phyloP scores from a whole-genome alignment of 2,888 invertebrate genomes.

The Thymelicus acteon region DNA sequence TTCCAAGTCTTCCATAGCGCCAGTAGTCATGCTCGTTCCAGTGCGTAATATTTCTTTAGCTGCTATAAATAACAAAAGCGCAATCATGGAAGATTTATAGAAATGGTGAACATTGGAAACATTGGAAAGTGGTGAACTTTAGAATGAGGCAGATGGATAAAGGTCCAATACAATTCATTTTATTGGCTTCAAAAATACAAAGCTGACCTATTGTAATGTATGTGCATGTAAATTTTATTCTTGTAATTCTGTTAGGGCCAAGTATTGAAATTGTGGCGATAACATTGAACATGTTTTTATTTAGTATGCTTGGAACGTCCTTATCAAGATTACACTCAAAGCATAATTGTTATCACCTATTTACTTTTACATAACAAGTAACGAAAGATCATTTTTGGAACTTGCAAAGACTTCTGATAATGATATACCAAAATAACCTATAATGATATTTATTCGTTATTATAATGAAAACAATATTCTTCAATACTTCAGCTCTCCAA shows the following conservation, averaged over 20 bases:
- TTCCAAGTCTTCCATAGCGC: conserved; percentile 45
- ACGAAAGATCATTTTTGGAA: background rate
- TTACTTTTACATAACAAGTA: background rate
- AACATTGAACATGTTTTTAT: background rate
- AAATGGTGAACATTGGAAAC: conserved; percentile 24
- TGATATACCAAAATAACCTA: background rate
- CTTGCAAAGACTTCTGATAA: too few species aligned
- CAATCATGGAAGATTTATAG: conserved; percentile 52
- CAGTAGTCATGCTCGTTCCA: conserved; percentile 30
- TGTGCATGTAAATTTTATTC: background rate
- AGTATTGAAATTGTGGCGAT: background rate
- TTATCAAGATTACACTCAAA: background rate
- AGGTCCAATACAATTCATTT: background rate
- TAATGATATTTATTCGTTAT: background rate
- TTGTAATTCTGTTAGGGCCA: background rate
- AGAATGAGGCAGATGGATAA: background rate
- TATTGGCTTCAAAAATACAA: background rate
- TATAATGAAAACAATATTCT: background rate
- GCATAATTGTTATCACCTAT: background rate
- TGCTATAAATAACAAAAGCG: conserved; percentile 53
- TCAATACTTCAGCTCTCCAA: background rate
- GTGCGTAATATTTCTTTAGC: conserved; percentile 48
- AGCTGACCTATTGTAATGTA: background rate
- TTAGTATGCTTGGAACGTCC: background rate
- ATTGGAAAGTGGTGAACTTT: conserved; percentile 8